Evolutionary conservation across 1,140 invertebrate species (phyloP).

Genomic region (Paraescarpia echinospica): DNA sequence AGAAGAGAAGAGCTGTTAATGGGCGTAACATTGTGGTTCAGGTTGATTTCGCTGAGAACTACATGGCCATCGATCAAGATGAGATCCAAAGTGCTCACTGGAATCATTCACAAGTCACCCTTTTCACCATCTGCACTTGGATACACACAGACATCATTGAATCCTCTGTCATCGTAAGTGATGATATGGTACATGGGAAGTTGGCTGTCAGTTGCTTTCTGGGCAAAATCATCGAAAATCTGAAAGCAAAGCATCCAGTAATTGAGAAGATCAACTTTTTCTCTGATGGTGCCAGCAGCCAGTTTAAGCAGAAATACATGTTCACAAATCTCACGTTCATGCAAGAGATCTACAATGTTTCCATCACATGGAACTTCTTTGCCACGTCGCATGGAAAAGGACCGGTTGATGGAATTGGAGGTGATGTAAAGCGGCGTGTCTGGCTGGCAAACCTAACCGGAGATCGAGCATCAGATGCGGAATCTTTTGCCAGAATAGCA

Average conservation of each 20-base stretch:
- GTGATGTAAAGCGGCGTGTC: slow-evolving; percentile 14
- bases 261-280: slow-evolving; percentile 14
- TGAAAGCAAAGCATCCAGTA: slow-evolving; percentile 9
- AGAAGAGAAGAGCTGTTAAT: slow-evolving; percentile 15
- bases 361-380: slow-evolving; percentile 21
- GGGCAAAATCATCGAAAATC: neutral
- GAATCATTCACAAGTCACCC: slow-evolving; percentile 21
- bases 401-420: slow-evolving; percentile 19
- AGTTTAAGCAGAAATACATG: slow-evolving; percentile 19
- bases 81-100: slow-evolving; percentile 25
- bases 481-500: too few relatives aligned
- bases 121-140: slow-evolving; percentile 14
- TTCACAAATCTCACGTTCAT: neutral
- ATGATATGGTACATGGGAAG: slow-evolving; percentile 7
- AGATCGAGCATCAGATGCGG: too few relatives aligned
- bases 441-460: neutral
- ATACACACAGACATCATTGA: neutral
- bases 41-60: slow-evolving; percentile 24
- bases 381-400: slow-evolving; percentile 27
- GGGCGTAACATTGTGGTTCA: neutral
- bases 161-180: slow-evolving; percentile 16
- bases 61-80: slow-evolving; percentile 14
- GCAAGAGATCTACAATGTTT: neutral
- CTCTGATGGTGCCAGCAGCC: slow-evolving; percentile 17
- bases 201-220: neutral